Evolutionary conservation across 1,140 invertebrate species (phyloP), one percentile per base, ranked within the genome.

Genomic region (Leptoteleia sp.): DNA sequence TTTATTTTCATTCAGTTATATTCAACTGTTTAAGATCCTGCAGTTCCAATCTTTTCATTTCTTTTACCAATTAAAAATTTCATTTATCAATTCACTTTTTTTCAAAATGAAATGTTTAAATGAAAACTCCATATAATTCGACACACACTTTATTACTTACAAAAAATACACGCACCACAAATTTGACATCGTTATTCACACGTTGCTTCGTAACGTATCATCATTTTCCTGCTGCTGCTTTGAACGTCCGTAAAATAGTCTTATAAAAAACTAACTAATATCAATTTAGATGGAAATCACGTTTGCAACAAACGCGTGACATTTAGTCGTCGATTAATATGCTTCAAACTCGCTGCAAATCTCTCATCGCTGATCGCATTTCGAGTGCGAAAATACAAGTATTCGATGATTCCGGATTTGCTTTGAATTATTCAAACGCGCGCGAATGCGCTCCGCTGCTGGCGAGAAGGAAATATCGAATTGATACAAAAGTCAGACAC

Each of bases 131-230:
- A 25, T 40, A 43, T 61, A 11, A 37, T 65, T 65, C 13, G 59
- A 57, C 67, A 64, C 59, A 67, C 37, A 57, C 42, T 78, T 78
- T 78, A 78, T 78, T 78, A 78, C 27, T 77, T 78, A 78, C 67
- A 78, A 78, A 78, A 79, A 78, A 78, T 78, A 77, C 75, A 65
- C 43, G 71, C 65, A 71, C 33, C 35, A 40, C 33, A 52, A 59
- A 65, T 64, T 61, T 37, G 62, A 64, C 62, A 68, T 33, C 40
- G 43, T 50, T 65, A 40, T 57, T 77, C 57, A 70, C 64, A 64
- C 35, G 43, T 48, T 62, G n/a, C 27, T 12, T 54, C 15, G 8
- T 22, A 33, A 42, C 22, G 12, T 48, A n/a, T n/a, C n/a, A 45
- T 55, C 42, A 8, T 8, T 65, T 33, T 50, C 19, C 19, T 31